Evolutionary conservation across 2,797 vertebrate genomes (phyloP), one percentile per base, ranked within the genome.

Genomic region (Cygnus olor): DNA sequence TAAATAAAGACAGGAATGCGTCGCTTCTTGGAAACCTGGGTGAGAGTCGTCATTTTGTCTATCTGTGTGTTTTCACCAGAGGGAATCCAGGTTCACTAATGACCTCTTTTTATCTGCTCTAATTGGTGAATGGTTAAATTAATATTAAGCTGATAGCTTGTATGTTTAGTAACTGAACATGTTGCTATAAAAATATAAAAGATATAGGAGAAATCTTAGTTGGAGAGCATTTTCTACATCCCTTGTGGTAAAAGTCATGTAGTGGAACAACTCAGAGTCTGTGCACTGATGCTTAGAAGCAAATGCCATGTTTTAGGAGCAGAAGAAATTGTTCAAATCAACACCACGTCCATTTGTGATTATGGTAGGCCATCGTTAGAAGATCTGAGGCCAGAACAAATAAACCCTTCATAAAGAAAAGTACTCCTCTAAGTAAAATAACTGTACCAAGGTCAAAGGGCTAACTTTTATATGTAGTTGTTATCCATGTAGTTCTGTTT

Each of bases 401-500:
- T 68, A 78, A 82, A 82, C 7, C 4, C 12, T 69, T 93, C 38
- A 65, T 85, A 88, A 85, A 88, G 5, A 68, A 38, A 82, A 87
- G 21, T 73, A 71, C 30, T 80, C 60, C 44, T 79, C 44, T 71
- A 83, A 71, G 80, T 65, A 54, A 77, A 93, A 57, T 92, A 87
- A 57, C 36, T 80, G n/a, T 49, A 11, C 45, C 66, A 40, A 80
- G 71, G 69, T 78, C 57, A 58, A 70, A 85, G 71, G 36, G 9
- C 44, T 57, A 71, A 16, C 32, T 84, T 90, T 79, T 45, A 42
- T 51, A 68, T 6, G 3, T 40, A 47, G 36, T 64, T 58, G 44
- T 83, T 85, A 85, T 74, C 91, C 93, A n/a, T 89, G 28, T n/a
- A 80, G 68, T 86, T 84, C 74, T 4, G 25, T 34, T 87, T 95